Percentiles rank a stretch among this genome's conserved stretches.
phyloP scores from a whole-genome alignment of 92 coral and sea anemone species.

The Epizoanthus ramosus region DNA sequence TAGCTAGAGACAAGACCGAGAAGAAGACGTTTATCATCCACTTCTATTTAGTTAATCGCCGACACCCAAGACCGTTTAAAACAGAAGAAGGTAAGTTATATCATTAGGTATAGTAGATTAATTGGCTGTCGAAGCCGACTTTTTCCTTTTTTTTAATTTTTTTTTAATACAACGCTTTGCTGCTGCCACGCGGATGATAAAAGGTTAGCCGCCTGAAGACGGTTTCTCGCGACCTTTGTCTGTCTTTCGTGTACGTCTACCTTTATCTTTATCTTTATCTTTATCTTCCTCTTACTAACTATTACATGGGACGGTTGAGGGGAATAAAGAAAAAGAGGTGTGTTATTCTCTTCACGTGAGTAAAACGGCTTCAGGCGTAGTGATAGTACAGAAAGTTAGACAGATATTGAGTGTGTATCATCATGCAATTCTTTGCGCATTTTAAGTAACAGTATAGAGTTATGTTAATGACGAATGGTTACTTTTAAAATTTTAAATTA shows the following conservation, averaged over 20 bases:
- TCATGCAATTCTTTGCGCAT: neutral
- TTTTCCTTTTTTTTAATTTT: no score
- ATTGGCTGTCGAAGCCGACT: no score
- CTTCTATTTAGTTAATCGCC: no score
- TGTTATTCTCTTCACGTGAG: neutral
- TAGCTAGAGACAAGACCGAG: no score
- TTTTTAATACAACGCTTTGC: no score
- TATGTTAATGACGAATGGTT: neutral
- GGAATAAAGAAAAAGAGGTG: neutral
- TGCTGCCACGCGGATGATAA: neutral
- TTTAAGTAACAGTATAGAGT: neutral
- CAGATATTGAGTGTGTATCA: neutral
- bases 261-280: neutral
- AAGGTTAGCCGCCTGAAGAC: slow-evolving; percentile 2
- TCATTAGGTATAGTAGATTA: neutral
- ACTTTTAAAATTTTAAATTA: no score
- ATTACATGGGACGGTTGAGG: neutral
- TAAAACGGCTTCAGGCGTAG: slow-evolving; percentile 8
- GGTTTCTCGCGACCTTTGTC: slow-evolving; percentile 4
- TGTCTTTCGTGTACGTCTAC: neutral
- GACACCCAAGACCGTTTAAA: no score
- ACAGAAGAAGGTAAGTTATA: no score
- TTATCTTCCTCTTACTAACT: neutral
- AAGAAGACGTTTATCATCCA: no score
- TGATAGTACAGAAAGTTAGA: neutral